A percentile compares a stretch with the other conserved stretches of the same genome.
Evolutionary conservation across 1,140 invertebrate species (phyloP).

Genomic region (Drosophila kurseongensis): DNA sequence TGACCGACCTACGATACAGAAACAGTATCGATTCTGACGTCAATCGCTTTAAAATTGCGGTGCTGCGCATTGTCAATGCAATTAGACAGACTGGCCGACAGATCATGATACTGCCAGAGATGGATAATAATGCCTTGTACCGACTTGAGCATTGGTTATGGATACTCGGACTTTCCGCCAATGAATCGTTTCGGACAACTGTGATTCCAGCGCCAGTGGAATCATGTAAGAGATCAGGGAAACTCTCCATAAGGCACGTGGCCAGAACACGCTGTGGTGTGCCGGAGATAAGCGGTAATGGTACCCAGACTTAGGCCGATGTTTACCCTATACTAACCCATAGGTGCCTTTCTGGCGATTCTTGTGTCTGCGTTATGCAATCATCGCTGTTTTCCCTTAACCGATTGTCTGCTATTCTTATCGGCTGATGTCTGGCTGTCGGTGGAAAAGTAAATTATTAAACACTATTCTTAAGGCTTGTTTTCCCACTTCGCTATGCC

Average conservation of each 20-base stretch:
- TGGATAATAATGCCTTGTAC: conserved; percentile 14
- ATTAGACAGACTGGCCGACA: conserved; percentile 39
- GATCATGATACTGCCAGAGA: conserved; percentile 39
- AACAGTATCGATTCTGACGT: conserved; percentile 50
- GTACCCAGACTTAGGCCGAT: conserved; percentile 1
- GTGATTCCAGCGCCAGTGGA: conserved; percentile 1
- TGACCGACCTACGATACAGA: conserved; percentile 4
- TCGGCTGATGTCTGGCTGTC: conserved; percentile 15
- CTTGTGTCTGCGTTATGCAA: conserved; percentile 12
- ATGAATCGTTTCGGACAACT: conserved; percentile 39
- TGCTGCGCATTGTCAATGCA: conserved; percentile 55
- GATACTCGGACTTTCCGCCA: conserved; percentile 25
- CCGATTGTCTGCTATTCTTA: conserved; percentile 25
- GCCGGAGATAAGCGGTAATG: conserved; percentile 10
- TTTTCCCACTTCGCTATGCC: conserved; percentile 27
- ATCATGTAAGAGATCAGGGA: conserved; percentile 36
- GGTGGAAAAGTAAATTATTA: conserved; percentile 38
- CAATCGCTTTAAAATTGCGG: conserved; percentile 58
- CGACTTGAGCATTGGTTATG: conserved; percentile 53
- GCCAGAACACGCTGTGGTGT: conserved; percentile 28
- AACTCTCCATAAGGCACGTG: conserved; percentile 31
- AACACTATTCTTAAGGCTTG: conserved; percentile 38
- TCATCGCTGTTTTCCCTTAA: conserved; percentile 1
- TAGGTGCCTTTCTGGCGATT: conserved; percentile 1
- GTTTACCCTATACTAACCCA: conserved; percentile 18